These are phyloP conservation scores for Drosophila dunni DNA, from an alignment of 1,140 invertebrate species.

Conservation along the genomic window DNA sequence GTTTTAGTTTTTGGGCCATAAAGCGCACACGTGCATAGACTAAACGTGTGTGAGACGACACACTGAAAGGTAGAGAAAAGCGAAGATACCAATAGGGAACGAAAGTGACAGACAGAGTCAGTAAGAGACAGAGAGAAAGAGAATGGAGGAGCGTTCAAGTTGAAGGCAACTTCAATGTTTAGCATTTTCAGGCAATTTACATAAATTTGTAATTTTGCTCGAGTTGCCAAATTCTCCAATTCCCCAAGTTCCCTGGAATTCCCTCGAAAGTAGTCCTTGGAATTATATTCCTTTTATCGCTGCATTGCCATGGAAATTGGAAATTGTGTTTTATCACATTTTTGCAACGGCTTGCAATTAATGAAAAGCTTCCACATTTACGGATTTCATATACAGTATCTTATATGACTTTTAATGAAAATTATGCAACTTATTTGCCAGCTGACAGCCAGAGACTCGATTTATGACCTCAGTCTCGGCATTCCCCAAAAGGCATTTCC, in stretches of 20 bases:
- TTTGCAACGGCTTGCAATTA: slow-evolving; percentile 50
- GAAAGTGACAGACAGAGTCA: background rate
- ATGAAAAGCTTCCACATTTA: slow-evolving; percentile 33
- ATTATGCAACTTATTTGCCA: slow-evolving; percentile 76
- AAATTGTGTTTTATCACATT: slow-evolving; percentile 20
- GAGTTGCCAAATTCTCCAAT: slow-evolving; percentile 34
- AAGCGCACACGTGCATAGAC: slow-evolving; percentile 63
- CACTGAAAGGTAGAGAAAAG: slow-evolving; percentile 1
- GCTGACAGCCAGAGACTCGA: slow-evolving; percentile 66
- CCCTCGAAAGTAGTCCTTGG: background rate
- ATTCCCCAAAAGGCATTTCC: slow-evolving; percentile 55
- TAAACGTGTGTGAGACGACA: slow-evolving; percentile 12
- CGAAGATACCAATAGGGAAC: background rate
- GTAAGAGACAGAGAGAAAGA: background rate
- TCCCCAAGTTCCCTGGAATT: slow-evolving; percentile 21
- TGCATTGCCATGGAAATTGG: slow-evolving; percentile 7
- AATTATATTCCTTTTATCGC: slow-evolving; percentile 1
- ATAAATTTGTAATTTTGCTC: slow-evolving; percentile 47
- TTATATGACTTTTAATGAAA: slow-evolving; percentile 60
- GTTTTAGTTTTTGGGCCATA: slow-evolving; percentile 48
- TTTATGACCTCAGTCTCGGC: slow-evolving; percentile 60
- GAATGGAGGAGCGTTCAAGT: background rate
- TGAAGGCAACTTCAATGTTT: slow-evolving; percentile 40
- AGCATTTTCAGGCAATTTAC: slow-evolving; percentile 60
- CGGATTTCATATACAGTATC: slow-evolving; percentile 10